Evolutionary conservation across 2,888 invertebrate genomes (phyloP), one percentile per base, ranked within the genome.

Genomic region (Dicycla oo): DNA sequence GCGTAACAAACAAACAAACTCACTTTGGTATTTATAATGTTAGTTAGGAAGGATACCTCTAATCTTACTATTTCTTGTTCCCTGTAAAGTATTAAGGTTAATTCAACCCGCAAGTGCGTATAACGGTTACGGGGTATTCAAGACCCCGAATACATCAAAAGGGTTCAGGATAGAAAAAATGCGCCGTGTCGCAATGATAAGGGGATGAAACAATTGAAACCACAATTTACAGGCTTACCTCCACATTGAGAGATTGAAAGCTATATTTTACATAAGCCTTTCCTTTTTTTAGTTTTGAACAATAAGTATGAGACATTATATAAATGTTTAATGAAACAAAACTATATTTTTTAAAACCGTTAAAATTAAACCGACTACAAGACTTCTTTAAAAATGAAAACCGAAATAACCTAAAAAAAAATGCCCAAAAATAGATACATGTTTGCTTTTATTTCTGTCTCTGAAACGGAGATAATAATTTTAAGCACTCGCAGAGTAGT

Each of bases 191-290:
- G 78, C 73, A 69, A 77, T 77, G 84, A 81, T 86, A 87, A 83
- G 82, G 84, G 85, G 75, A 56, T 71, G 80, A 84, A 88, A 88
- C 84, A 89, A 89, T 85, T 83, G 81, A 75, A 83, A 63, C 75
- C 77, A 79, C 83, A 78, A 81, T 83, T 83, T 78, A 72, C 69
- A 65, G 80, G 83, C 75, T 87, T 81, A 82, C 62, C 65, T 70
- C 43, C 34, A 57, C 49, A 56, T 45, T 62, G 67, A 83, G 49
- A 34, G 30, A 69, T 72, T 60, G 60, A 13, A 74, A 23, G 47
- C n/a, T 30, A 69, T 70, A 65, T 72, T 70, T 76, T 64, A 45
- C 11, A 23, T 45, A 51, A 66, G 18, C 45, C 2, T 2, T 47
- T 47, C 30, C 30, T 53, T n/a, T 64, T 23, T 64, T n/a, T 26